Evolutionary conservation across 2,797 vertebrate species (phyloP), one percentile per base, ranked within the genome.

Genomic region (Hyperoplus immaculatus): DNA sequence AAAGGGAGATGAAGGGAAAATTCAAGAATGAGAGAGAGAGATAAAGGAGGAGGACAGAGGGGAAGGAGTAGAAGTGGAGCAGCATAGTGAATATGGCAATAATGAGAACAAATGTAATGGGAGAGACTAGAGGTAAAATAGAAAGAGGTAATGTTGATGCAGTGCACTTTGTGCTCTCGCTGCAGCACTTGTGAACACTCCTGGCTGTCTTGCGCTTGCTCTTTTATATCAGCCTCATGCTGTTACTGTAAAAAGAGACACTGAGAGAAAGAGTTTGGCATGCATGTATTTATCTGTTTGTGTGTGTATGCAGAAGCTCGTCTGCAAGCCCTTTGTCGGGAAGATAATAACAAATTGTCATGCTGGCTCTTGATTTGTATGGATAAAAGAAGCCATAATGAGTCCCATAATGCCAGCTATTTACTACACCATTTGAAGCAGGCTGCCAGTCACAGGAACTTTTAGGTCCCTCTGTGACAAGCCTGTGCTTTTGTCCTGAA

Each of bases 141-240:
- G 77, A 84, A 75, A 67, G 81, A 75, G 80, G 81, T 86, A 64
- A 87, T 83, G 87, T 85, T 88, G 90, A 85, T 87, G 85, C 74
- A 59, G 84, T 77, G 61, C 79, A 75, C 78, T 83, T 90, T 90
- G 84, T 75, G 80, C 88, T 92, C 85, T 84, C 84, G 79, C 84
- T 82, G 90, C 84, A 88, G 80, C 79, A 81, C 86, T 88, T 76
- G 84, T 86, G 83, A 91, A 66, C 83, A 66, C 81, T 90, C 50
- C 75, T 85, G 78, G 69, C 85, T 89, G 86, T 63, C 81, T 80
- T 63, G 84, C 78, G 61, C 78, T 86, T 39, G 54, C 73, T 82
- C 87, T 87, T 89, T 91, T 72, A 82, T 83, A 87, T 92, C 85
- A 87, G 65, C 88, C 85, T 89, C 91, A 89, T 77, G 89, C 88